phyloP scores from a whole-genome alignment of 2,113 vertebrate species.

The Sterrhoptilus dennistouni region DNA sequence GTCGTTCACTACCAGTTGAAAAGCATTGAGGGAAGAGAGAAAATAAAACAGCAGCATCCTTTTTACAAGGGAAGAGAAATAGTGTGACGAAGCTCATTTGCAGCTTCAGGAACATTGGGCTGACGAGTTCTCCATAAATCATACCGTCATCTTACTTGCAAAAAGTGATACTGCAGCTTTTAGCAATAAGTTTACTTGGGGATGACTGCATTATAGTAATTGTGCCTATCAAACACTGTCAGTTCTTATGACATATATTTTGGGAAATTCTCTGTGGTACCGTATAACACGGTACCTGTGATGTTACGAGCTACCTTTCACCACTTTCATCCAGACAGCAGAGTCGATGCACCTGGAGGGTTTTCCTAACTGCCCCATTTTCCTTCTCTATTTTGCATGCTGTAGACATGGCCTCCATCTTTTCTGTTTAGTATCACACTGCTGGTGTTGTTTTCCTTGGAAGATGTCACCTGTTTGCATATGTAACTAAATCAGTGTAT shows the following conservation, averaged over 20 bases:
- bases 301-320: conserved; percentile 51
- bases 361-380: conserved; percentile 11
- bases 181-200: conserved; percentile 82
- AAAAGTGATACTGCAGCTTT: conserved; percentile 75
- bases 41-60: conserved; percentile 46
- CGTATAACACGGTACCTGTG: conserved; percentile 1
- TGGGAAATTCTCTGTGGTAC: conserved; percentile 47
- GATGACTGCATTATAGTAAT: conserved; percentile 74
- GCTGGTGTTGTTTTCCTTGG: conserved; percentile 1
- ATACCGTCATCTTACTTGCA: conserved; percentile 63
- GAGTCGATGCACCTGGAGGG: background rate
- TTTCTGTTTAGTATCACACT: conserved; percentile 32
- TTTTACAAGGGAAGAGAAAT: conserved; percentile 66
- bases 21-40: conserved; percentile 24
- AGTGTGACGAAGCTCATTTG: conserved; percentile 31
- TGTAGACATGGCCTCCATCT: background rate
- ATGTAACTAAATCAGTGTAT: conserved; percentile 21
- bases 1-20: conserved; percentile 62
- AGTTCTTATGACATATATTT: conserved; percentile 67
- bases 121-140: conserved; percentile 49
- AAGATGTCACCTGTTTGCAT: background rate
- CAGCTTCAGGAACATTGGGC: conserved; percentile 40
- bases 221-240: conserved; percentile 78
- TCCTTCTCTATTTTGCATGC: conserved; percentile 47
- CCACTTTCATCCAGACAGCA: conserved; percentile 11